Base-by-base conservation (phyloP, 2,113 vertebrate species). In the Elanus axillaris region DNA sequence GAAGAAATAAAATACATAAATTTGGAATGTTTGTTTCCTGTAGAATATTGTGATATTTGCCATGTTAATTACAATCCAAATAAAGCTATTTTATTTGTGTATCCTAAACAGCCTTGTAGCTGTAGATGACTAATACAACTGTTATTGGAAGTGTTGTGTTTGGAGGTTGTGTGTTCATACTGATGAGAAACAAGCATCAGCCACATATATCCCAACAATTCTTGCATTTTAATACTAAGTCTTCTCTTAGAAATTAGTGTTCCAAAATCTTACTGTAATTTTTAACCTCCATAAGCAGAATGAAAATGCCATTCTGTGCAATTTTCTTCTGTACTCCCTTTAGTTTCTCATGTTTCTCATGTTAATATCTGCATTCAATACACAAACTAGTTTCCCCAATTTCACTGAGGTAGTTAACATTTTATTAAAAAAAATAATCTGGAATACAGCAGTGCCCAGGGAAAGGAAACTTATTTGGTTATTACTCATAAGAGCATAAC, bases 21-120 rank as follows among this genome's bases (percentile, higher is more conserved):
- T 96, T 93, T 21, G 2, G 89, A 88, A 91, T 97, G 88, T 96
- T 97, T 96, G 93, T 96, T 95, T 97, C 91, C 89, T 85, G 89
- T 90, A 95, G 94, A 96, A 94, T 89, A 94, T 90, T 96, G 81
- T 9, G 34, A 91, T 97, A 88, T 95, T 97, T 97, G 82, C 96
- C 69, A 88, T 80, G 92, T 96, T 97, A 98, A 97, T 97, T 98
- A 97, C 96, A 98, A 97, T 95, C 68, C 42, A 96, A 97, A 96
- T 97, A 95, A 96, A 96, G 36, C 63, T 69, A 96, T 96, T 96
- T 96, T 95, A 86, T 96, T 93, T 95, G 72, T 91, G 76, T 95
- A 64, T 97, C 91, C 96, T 96, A 94, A 97, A 72, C 67, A 93
- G 60, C 45, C 25, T 72, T 94, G 45, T 95, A 94, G 64, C 76